Conservation (phyloP, 53 echinoderm and acorn worm genomes). For the Apostichopus leukothele region DNA sequence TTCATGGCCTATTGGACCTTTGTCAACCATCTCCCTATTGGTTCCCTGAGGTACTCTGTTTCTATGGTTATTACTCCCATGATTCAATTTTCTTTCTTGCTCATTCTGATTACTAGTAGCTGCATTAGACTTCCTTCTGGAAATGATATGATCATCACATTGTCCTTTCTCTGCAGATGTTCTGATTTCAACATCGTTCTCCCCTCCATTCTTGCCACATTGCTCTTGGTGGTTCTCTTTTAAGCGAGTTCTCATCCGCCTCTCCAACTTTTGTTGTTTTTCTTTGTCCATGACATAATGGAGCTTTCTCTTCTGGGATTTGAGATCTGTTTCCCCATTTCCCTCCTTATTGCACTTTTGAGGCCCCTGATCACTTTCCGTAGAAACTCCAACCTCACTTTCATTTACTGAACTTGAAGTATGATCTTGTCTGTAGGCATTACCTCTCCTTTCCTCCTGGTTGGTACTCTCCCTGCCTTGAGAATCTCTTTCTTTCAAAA, state of each 20-base stretch:
- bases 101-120: too few relatives aligned
- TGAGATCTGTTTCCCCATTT: neutral
- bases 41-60: too few relatives aligned
- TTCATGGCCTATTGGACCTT: too few relatives aligned
- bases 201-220: neutral
- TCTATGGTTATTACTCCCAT: too few relatives aligned
- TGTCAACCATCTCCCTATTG: too few relatives aligned
- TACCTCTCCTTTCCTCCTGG: neutral
- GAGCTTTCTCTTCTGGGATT: neutral
- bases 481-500: neutral
- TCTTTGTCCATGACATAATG: neutral
- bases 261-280: constrained; percentile 16
- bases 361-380: neutral
- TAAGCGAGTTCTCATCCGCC: constrained; percentile 28
- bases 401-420: neutral
- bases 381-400: neutral
- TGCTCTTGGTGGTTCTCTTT: neutral
- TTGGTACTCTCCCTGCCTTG: neutral
- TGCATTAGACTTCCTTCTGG: too few relatives aligned
- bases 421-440: neutral
- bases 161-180: neutral
- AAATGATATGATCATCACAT: too few relatives aligned
- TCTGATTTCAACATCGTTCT: neutral
- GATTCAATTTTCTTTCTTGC: too few relatives aligned
- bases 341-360: constrained; percentile 18